Evolutionary conservation across 1,140 invertebrate genomes (phyloP), one percentile per base, ranked within the genome.

Genomic region (Charaxes varanes): DNA sequence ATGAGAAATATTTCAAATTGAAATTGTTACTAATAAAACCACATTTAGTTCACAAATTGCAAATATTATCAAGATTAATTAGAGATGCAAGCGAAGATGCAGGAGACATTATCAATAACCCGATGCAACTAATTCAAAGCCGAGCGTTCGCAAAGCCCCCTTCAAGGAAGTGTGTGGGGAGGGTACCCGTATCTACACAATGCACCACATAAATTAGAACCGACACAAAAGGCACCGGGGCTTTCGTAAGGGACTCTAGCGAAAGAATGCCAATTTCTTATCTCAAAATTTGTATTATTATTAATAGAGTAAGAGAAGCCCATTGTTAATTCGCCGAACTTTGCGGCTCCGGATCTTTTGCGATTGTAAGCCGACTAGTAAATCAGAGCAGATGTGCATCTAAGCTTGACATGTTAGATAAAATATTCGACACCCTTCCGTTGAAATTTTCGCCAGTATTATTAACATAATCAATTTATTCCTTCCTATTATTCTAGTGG

Each of bases 181-280:
- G 74, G 57, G 73, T 63, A 68, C 58, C 64, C 53, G 57, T 50
- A 56, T 45, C 49, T 55, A 65, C 61, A 78, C 76, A 82, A 82
- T 82, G 66, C 73, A 65, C 65, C 61, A 82, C 78, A 82, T 80
- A 82, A 80, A 82, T 82, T 80, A 82, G 73, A 80, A 78, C 63
- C 73, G 66, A 72, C 76, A 82, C 71, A 82, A 82, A 79, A 71
- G 72, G 53, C 43, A 54, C 44, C 65, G 60, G 62, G n/a, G 60
- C 73, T 74, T 71, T 72, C 64, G 67, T 67, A 77, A 78, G 73
- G 78, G 74, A 78, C 67, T 65, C 59, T 50, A 53, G 61, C 70
- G 57, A 80, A 80, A 79, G 78, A 82, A 82, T 74, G 65, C 71
- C 76, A 78, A 79, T 77, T 78, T 71, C 76, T 78, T 74, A 80